Evolutionary conservation across 2,797 vertebrate genomes (phyloP).

Genomic region (Cossypha caffra): DNA sequence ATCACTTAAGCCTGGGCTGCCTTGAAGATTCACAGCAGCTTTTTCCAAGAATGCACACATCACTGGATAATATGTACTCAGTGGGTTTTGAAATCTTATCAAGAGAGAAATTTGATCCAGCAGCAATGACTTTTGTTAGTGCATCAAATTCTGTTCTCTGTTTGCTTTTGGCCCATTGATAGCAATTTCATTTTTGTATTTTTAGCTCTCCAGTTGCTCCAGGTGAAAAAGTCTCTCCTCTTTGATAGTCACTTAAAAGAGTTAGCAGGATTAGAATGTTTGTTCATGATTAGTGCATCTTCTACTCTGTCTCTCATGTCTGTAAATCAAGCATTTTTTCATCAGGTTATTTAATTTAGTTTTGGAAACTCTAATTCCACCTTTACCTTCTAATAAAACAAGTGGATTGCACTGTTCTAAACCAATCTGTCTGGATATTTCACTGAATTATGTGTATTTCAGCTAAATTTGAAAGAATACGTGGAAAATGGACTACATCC

Average conservation of each 20-base stretch:
- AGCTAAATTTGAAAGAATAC: not conserved
- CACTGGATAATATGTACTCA: slow-evolving; percentile 22
- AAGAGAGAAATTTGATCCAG: slow-evolving; percentile 32
- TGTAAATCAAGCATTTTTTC: not conserved
- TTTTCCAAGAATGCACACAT: slow-evolving; percentile 42
- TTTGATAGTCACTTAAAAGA: not conserved
- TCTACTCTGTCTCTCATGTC: not conserved
- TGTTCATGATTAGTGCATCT: not conserved
- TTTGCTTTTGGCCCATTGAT: slow-evolving; percentile 12
- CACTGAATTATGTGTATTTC: not conserved
- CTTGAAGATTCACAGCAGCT: slow-evolving; percentile 50
- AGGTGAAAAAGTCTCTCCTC: not conserved
- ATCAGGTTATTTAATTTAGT: not conserved
- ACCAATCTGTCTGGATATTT: not conserved
- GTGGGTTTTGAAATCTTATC: slow-evolving; percentile 39
- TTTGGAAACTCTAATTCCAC: not conserved
- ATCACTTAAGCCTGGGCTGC: slow-evolving; percentile 30
- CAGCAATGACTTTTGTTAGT: not conserved
- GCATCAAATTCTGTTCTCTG: slow-evolving; percentile 20
- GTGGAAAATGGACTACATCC: not conserved
- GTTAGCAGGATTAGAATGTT: not conserved
- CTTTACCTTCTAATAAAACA: not conserved
- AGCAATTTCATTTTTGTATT: not conserved
- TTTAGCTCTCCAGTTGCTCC: not conserved
- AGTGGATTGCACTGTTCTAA: not conserved